phyloP scores from a whole-genome alignment of 2,888 invertebrate species.

The Ophion obscuratus region DNA sequence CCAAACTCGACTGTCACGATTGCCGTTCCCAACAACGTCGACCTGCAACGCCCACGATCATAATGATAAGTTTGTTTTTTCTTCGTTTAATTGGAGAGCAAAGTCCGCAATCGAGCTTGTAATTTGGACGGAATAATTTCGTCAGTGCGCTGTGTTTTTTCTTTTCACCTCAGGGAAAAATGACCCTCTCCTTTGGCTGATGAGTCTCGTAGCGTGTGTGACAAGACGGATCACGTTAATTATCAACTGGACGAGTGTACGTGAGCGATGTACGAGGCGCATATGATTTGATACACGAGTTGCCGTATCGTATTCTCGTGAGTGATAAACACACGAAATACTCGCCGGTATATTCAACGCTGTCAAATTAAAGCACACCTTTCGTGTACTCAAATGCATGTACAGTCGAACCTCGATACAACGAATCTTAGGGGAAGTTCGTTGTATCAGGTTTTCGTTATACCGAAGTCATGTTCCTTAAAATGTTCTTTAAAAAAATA shows the following conservation, averaged over 20 bases:
- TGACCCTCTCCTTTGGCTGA: neutral
- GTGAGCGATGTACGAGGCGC: neutral
- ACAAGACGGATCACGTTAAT: slow-evolving; percentile 12
- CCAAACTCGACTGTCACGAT: neutral
- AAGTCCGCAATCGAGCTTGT: neutral
- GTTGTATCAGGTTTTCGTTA: too few species aligned
- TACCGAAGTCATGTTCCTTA: too few species aligned
- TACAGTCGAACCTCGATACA: too few species aligned
- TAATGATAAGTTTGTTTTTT: neutral
- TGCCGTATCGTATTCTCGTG: slow-evolving; percentile 38
- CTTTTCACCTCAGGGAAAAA: neutral
- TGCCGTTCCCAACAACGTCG: slow-evolving; percentile 2
- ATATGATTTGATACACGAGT: slow-evolving; percentile 16
- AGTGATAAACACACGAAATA: slow-evolving; percentile 5
- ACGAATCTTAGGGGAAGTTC: too few species aligned
- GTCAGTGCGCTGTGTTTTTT: neutral
- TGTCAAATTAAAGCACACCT: slow-evolving; percentile 42
- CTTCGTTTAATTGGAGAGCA: neutral
- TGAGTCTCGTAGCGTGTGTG: neutral
- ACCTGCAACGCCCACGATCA: neutral
- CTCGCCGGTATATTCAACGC: slow-evolving; percentile 30
- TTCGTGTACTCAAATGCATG: neutral
- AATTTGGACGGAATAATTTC: neutral
- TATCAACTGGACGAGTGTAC: neutral
- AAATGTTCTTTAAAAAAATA: too few species aligned